A percentile compares a stretch with the other conserved stretches of the same genome.
Evolutionary conservation across 2,797 vertebrate genomes (phyloP).

Genomic region (Amphiprion clarkii): DNA sequence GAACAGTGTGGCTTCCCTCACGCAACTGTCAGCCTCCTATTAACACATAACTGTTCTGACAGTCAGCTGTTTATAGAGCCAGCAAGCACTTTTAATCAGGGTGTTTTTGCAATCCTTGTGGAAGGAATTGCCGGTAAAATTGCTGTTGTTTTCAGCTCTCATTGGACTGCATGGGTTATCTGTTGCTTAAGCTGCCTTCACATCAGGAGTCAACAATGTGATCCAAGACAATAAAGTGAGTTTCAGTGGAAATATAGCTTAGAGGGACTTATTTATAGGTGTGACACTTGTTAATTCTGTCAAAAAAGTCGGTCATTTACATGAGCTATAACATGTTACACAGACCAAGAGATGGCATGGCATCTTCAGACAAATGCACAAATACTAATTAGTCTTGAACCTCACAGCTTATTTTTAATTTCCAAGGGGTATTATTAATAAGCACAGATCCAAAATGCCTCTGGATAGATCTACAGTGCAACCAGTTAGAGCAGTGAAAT

Average conservation of each 20-base stretch:
- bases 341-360: no score
- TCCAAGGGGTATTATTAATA: no score
- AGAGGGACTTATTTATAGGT: background rate
- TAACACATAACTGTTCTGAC: constrained; percentile 56
- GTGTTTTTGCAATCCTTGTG: background rate
- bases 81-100: constrained; percentile 35
- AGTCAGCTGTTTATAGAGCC: constrained; percentile 51
- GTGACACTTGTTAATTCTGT: background rate
- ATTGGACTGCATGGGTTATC: no score
- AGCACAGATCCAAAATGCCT: no score
- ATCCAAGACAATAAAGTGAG: background rate
- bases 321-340: background rate
- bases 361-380: no score
- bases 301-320: background rate
- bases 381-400: no score
- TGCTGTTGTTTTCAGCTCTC: background rate
- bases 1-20: constrained; percentile 58
- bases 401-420: no score
- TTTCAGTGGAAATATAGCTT: background rate
- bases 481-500: no score
- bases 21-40: constrained; percentile 65
- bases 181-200: background rate
- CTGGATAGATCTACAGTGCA: no score
- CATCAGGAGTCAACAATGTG: background rate
- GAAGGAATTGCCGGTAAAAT: background rate